These are phyloP conservation scores for Dicycla oo DNA, from an alignment of 2,888 invertebrate species.

Conservation along the genomic window DNA sequence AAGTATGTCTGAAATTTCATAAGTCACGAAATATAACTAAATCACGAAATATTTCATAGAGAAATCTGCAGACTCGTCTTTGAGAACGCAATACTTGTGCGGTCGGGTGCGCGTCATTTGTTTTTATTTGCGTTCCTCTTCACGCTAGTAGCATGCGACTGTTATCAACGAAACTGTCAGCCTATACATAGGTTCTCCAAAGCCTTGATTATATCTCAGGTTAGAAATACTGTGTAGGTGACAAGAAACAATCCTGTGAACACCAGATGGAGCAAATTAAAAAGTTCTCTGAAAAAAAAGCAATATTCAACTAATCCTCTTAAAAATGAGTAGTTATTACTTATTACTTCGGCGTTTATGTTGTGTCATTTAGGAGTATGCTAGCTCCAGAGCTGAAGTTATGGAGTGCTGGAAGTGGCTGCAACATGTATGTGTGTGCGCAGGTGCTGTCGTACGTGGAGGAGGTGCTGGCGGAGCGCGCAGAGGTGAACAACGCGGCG, in stretches of 20 bases:
- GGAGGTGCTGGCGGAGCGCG: slow-evolving; percentile 96
- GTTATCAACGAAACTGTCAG: too few relatives aligned
- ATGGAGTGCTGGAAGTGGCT: background rate
- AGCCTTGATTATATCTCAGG: background rate
- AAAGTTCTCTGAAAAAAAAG: background rate
- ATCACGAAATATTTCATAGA: too few relatives aligned
- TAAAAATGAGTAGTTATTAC: background rate
- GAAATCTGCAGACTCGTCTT: too few relatives aligned
- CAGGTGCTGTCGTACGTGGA: slow-evolving; percentile 96
- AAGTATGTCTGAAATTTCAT: too few relatives aligned
- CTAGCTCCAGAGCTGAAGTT: background rate
- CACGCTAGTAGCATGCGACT: too few relatives aligned
- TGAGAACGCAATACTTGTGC: too few relatives aligned
- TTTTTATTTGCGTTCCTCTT: too few relatives aligned
- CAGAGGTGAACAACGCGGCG: slow-evolving; percentile 95
- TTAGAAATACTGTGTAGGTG: background rate
- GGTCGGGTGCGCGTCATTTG: too few relatives aligned
- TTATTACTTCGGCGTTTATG: background rate
- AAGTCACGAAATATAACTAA: too few relatives aligned
- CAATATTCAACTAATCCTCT: background rate
- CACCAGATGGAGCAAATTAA: background rate
- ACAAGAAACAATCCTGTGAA: background rate
- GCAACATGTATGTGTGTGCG: background rate
- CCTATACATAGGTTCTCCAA: too few relatives aligned
- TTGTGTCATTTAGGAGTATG: too few relatives aligned